Conservation (phyloP, 2,797 vertebrate genomes). For the Epinephelus coioides region DNA sequence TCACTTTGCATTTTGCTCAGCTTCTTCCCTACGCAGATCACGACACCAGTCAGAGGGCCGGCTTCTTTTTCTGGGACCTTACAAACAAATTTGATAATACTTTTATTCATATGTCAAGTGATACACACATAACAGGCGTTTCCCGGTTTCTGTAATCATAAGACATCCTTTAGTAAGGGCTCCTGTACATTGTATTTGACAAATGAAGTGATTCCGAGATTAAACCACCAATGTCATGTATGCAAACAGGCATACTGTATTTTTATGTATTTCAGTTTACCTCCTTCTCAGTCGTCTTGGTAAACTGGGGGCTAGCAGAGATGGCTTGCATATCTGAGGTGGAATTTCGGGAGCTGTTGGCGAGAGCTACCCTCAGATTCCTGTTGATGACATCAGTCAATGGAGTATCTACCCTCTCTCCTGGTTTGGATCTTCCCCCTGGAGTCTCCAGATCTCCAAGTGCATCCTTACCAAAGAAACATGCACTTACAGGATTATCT, state of each 20-base stretch:
- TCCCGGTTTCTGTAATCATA: background rate
- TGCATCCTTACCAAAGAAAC: slow-evolving; percentile 85
- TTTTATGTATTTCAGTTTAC: slow-evolving; percentile 71
- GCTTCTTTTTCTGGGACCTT: slow-evolving; percentile 74
- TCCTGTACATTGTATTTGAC: background rate
- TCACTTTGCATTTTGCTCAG: slow-evolving; percentile 94
- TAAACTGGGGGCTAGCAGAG: slow-evolving; percentile 90
- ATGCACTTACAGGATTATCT: background rate
- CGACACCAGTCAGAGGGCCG: slow-evolving; percentile 86
- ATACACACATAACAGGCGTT: no score
- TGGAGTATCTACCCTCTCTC: slow-evolving; percentile 87
- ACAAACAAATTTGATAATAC: background rate
- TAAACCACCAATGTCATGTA: background rate
- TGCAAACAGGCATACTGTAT: background rate
- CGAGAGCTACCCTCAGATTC: slow-evolving; percentile 92
- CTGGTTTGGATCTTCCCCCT: slow-evolving; percentile 79
- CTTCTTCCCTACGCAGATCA: slow-evolving; percentile 96
- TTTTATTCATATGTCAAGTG: background rate
- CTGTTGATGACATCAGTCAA: slow-evolving; percentile 93
- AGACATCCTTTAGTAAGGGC: background rate
- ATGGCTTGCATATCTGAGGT: slow-evolving; percentile 80
- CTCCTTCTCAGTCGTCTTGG: slow-evolving; percentile 71
- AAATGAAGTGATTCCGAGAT: background rate
- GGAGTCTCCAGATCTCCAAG: slow-evolving; percentile 93
- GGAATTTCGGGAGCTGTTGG: slow-evolving; percentile 88